Evolutionary conservation across 2,113 vertebrate species (phyloP).

Genomic region (Erpornis zantholeuca): DNA sequence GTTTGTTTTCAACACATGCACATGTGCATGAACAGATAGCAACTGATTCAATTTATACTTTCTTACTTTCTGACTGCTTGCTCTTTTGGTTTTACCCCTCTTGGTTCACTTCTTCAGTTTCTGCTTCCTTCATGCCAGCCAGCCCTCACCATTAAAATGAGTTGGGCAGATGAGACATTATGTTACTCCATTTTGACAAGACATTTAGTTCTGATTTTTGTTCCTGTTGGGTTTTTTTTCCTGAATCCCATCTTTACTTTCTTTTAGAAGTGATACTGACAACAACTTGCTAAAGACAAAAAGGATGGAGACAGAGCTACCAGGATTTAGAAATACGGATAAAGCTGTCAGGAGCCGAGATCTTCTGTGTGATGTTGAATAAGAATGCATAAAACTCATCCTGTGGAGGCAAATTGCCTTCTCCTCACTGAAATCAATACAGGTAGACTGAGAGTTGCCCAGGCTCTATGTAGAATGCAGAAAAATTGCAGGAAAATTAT

Average conservation of each 20-base stretch:
- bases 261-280: neutral
- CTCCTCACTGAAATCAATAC: neutral
- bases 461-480: neutral
- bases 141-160: neutral
- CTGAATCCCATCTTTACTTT: neutral
- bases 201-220: neutral
- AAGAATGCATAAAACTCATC: neutral
- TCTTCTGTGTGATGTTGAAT: neutral
- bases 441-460: neutral
- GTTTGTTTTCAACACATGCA: neutral
- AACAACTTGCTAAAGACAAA: neutral
- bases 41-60: neutral
- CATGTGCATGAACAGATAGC: neutral
- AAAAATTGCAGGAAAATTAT: neutral
- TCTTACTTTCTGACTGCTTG: neutral
- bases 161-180: neutral
- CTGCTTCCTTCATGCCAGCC: neutral
- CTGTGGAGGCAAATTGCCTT: neutral
- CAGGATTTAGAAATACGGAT: neutral
- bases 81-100: neutral
- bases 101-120: neutral
- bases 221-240: neutral
- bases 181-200: neutral
- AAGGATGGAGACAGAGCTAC: neutral
- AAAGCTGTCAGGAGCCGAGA: neutral